Base-by-base conservation (phyloP, 2,888 invertebrate species). In the Meta bourneti region DNA sequence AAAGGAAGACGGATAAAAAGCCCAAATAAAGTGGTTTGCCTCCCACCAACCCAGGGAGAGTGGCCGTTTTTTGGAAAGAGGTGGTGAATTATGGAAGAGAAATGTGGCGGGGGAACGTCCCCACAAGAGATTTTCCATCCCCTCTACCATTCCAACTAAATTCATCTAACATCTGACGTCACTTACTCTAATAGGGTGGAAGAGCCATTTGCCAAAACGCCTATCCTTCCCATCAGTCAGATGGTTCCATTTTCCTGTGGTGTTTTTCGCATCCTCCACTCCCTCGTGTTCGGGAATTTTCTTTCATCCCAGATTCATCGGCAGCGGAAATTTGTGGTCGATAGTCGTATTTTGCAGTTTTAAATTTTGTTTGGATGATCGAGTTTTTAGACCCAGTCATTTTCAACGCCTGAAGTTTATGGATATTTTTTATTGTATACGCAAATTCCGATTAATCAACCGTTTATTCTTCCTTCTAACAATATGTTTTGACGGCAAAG, bases 151-250 rank as follows among this genome's bases (percentile, higher is more conserved):
- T 54, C 70, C 71, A 52, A 72, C 87, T 80, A 51, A 87, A 87
- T 87, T 87, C 87, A 87, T 87, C 80, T 71, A 78, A 77, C 70
- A 77, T 78, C 70, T 87, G 79, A 87, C 80, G 87, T 87, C 80
- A 80, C 79, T 87, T 87, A 80, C 87, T 87, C 79, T 87, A 87
- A 87, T 87, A 87, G 80, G 80, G 72, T 87, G 72, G 80, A 87
- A 87, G 80, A 80, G 54, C 80, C 87, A 87, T 87, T 87, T 87
- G 87, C 80, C 79, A 72, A 80, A 87, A 87, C 72, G 79, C 54
- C 78, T 79, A 16, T 20, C 74, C 80, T 54, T 48, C 54, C 79
- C 72, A 80, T 87, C 87, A 87, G 52, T 87, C 87, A 72, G 54
- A 72, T 72, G 78, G 54, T 54, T 52, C 78, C 79, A 87, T 70